Conservation (phyloP, 1,140 invertebrate genomes). For the Brachionus manjavacas region DNA sequence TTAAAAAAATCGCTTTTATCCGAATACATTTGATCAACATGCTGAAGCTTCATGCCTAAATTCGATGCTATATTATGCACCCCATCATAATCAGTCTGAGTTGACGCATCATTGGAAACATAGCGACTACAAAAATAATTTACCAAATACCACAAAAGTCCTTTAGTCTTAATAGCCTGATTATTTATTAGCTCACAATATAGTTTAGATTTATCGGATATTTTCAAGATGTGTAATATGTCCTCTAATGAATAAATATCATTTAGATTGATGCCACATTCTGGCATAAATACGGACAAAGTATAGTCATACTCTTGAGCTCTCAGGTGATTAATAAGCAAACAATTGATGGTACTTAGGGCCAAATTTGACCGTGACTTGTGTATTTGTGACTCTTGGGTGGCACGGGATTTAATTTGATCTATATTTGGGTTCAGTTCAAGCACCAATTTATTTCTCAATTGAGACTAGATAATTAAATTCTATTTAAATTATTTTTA, state of each 20-base stretch:
- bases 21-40: neutral
- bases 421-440: conserved; percentile 33
- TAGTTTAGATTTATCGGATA: conserved; percentile 30
- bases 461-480: conserved; percentile 17
- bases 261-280: conserved; percentile 31
- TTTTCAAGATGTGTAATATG: conserved; percentile 32
- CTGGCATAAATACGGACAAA: conserved; percentile 40
- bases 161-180: neutral
- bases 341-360: neutral
- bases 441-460: conserved; percentile 29
- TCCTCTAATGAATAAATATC: conserved; percentile 4
- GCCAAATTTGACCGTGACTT: conserved; percentile 15
- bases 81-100: conserved; percentile 32
- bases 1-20: neutral
- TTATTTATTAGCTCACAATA: neutral
- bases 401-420: neutral
- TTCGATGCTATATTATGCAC: conserved; percentile 26
- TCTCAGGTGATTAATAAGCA: conserved; percentile 33
- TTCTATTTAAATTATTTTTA: neutral
- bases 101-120: neutral
- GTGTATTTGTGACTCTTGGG: neutral
- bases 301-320: conserved; percentile 30
- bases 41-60: neutral
- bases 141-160: conserved; percentile 30
- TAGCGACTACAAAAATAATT: conserved; percentile 34